Evolutionary conservation across 2,888 invertebrate genomes (phyloP).

Genomic region (Dynastes maya): DNA sequence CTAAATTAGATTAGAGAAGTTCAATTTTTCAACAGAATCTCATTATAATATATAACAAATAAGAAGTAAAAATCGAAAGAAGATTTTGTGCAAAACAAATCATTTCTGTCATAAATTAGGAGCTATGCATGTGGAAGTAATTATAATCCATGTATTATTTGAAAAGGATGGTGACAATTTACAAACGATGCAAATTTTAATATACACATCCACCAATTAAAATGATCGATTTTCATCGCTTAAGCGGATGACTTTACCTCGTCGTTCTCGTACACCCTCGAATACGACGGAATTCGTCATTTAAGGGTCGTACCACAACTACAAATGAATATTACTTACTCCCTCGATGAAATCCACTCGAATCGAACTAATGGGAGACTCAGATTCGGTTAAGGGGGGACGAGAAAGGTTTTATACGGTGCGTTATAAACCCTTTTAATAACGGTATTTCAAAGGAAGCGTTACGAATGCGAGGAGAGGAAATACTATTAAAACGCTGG

Average conservation of each 20-base stretch:
- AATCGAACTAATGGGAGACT: slow-evolving; percentile 41
- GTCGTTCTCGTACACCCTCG: slow-evolving; percentile 18
- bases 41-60: too few species aligned
- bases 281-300: slow-evolving; percentile 27
- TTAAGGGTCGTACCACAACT: slow-evolving; percentile 37
- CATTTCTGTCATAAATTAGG: not conserved
- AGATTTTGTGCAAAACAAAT: too few species aligned
- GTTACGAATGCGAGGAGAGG: slow-evolving; percentile 1
- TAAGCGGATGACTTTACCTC: slow-evolving; percentile 18
- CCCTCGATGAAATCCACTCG: slow-evolving; percentile 23
- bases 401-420: slow-evolving; percentile 27
- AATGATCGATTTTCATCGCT: slow-evolving; percentile 33
- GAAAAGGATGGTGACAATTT: slow-evolving; percentile 19
- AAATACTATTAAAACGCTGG: slow-evolving; percentile 18
- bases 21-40: too few species aligned
- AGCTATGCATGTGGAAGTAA: not conserved
- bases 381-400: not conserved
- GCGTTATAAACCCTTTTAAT: slow-evolving; percentile 34
- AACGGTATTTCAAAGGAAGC: slow-evolving; percentile 27
- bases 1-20: too few species aligned
- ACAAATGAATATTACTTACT: slow-evolving; percentile 42
- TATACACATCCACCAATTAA: slow-evolving; percentile 41
- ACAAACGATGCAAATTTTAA: slow-evolving; percentile 38
- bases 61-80: too few species aligned
- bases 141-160: not conserved